Evolutionary conservation across 2,113 vertebrate genomes (phyloP), one percentile per base, ranked within the genome.

Genomic region (Leptodactylus fuscus): DNA sequence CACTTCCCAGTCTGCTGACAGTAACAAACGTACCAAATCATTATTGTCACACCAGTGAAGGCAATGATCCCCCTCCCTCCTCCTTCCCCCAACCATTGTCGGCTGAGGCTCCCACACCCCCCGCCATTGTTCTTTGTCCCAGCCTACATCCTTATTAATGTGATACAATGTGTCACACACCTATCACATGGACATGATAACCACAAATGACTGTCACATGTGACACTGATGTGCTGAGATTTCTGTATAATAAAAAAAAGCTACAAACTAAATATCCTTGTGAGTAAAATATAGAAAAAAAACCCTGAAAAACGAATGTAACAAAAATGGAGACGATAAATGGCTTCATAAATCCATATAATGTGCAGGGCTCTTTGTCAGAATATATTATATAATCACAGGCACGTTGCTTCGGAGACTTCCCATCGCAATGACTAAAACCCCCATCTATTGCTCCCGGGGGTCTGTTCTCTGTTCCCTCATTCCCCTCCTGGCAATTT

Each of bases 371-470:
- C 41, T 58, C 77, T 22, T 49, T 88, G 84, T 86, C 83, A 87
- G 78, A 75, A 88, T 87, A 69, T 69, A 86, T 86, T 74, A 86
- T 74, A 69, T 79, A 83, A 87, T 85, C 81, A 87, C 82, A 75
- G 85, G 53, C 80, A 85, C 41, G 60, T 83, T 83, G 51, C 82
- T 84, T 84, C 32, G 55, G 83, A 70, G 83, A 80, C 83, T 80
- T 85, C 83, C 83, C 83, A 85, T 44, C 36, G 34, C 83, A 85
- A 85, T 85, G 83, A 85, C 83, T 85, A 85, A 78, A 85, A 53
- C 76, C 46, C 70, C 75, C 83, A 80, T 78, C 70, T 80, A 85
- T 80, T 80, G 75, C 83, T 85, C 83, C 83, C 83, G n/a, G 11
- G 83, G 53, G 83, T 41, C 75, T 27, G 32, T 77, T 85, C 78